phyloP scores from a whole-genome alignment of 2,888 invertebrate genomes.

The Augochlorella aurata region DNA sequence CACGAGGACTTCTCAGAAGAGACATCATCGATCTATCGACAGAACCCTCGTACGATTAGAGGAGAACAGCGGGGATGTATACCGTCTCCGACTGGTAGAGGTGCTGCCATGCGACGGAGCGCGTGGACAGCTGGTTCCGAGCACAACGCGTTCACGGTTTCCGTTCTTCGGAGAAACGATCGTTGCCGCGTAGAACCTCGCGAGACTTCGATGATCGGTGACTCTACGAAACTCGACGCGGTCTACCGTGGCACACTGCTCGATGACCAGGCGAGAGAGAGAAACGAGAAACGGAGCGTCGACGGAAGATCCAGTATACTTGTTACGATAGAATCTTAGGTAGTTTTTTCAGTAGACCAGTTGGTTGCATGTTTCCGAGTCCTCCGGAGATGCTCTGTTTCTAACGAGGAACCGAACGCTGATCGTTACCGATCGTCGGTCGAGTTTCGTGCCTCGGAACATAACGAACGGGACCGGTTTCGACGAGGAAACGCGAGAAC shows the following conservation, averaged over 20 bases:
- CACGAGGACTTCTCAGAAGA: slow-evolving; percentile 14
- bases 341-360: slow-evolving; percentile 45
- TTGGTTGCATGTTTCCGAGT: slow-evolving; percentile 48
- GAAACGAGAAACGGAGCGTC: slow-evolving; percentile 41
- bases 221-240: slow-evolving; percentile 38
- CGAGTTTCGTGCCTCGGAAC: slow-evolving; percentile 32
- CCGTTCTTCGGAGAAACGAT: background rate
- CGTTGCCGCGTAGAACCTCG: background rate
- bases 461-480: background rate
- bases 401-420: background rate
- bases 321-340: slow-evolving; percentile 47
- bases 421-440: too few species aligned
- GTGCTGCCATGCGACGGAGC: background rate
- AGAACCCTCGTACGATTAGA: background rate
- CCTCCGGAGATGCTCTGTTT: slow-evolving; percentile 47
- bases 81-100: background rate
- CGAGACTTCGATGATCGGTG: background rate
- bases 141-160: background rate
- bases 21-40: slow-evolving; percentile 2
- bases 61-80: background rate
- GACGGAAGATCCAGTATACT: slow-evolving; percentile 40
- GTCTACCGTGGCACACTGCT: background rate
- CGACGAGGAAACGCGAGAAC: background rate
- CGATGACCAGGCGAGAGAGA: background rate
- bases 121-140: background rate